Conservation (phyloP, 1,140 invertebrate genomes). For the Scaptomyza graminum region DNA sequence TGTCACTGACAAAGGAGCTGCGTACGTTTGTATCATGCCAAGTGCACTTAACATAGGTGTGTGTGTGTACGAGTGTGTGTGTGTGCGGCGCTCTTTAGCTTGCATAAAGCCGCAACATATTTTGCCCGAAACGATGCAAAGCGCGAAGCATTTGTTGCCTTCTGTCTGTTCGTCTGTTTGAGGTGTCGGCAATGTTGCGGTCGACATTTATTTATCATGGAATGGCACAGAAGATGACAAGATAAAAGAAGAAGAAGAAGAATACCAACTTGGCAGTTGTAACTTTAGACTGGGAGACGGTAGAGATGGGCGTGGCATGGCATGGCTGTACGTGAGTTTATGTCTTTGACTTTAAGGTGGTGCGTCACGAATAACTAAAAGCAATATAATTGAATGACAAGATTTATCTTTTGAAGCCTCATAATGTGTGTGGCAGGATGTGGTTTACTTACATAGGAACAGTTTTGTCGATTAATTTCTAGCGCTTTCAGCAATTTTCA, state of each 20-base stretch:
- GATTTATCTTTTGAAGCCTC: conserved; percentile 36
- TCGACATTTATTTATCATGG: conserved; percentile 79
- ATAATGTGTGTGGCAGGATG: conserved; percentile 30
- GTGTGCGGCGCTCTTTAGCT: conserved; percentile 2
- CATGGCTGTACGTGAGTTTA: conserved; percentile 49
- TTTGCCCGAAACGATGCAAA: conserved; percentile 48
- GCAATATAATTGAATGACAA: conserved; percentile 74
- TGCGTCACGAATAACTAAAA: conserved; percentile 69
- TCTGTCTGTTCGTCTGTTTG: conserved; percentile 24
- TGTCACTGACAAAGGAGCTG: conserved; percentile 64
- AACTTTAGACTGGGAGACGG: conserved; percentile 11
- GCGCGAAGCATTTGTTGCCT: conserved; percentile 14
- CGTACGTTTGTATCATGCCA: conserved; percentile 46
- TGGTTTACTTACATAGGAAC: not conserved
- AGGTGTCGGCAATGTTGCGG: conserved; percentile 76
- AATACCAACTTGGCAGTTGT: conserved; percentile 21
- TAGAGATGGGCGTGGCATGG: not conserved
- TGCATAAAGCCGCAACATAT: conserved; percentile 63
- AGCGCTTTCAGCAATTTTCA: conserved; percentile 34
- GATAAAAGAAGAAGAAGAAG: too few species aligned
- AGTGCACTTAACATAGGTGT: conserved; percentile 37
- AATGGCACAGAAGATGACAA: conserved; percentile 1
- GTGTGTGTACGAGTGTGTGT: conserved; percentile 14
- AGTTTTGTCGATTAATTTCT: conserved; percentile 32
- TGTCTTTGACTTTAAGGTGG: conserved; percentile 41